These are phyloP conservation scores for Bovichtus diacanthus DNA, from an alignment of 2,797 vertebrate species.

Conservation along the genomic window DNA sequence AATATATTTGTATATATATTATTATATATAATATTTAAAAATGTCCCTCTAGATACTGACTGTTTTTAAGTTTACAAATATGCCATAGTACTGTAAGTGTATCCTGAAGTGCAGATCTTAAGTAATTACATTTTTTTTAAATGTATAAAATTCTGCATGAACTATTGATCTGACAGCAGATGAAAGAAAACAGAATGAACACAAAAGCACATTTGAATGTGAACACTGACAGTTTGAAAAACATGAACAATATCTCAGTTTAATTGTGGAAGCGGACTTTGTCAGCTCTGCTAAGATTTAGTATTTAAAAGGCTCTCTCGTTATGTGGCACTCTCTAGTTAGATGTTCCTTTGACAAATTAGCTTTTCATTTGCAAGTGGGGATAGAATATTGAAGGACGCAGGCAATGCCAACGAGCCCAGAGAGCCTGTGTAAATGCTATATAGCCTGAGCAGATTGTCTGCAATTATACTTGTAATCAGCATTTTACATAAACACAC, in stretches of 20 bases:
- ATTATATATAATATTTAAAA: no score
- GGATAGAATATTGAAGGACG: constrained; percentile 45
- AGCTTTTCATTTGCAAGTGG: constrained; percentile 30
- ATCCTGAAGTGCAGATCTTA: not conserved
- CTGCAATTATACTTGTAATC: constrained; percentile 30
- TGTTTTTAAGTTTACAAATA: constrained; percentile 8
- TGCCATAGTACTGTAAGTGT: not conserved
- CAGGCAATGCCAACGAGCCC: constrained; percentile 22
- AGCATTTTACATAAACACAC: constrained; percentile 27
- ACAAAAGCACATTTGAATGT: constrained; percentile 17
- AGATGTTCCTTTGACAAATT: constrained; percentile 53
- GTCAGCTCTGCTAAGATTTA: constrained; percentile 31
- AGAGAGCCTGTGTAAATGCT: constrained; percentile 27
- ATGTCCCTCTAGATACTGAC: not conserved
- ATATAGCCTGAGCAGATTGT: constrained; percentile 22
- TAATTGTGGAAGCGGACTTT: constrained; percentile 33
- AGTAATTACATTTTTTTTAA: not conserved
- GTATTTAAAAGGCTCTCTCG: constrained; percentile 27
- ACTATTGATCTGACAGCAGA: constrained; percentile 36
- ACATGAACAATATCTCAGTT: constrained; percentile 36
- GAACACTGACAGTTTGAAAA: constrained; percentile 19
- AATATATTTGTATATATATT: no score
- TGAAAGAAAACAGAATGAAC: constrained; percentile 14
- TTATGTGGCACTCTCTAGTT: constrained; percentile 45
- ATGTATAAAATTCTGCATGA: constrained; percentile 8